Evolutionary conservation across 1,140 invertebrate species (phyloP).

Genomic region (Drosophila rhopaloa): DNA sequence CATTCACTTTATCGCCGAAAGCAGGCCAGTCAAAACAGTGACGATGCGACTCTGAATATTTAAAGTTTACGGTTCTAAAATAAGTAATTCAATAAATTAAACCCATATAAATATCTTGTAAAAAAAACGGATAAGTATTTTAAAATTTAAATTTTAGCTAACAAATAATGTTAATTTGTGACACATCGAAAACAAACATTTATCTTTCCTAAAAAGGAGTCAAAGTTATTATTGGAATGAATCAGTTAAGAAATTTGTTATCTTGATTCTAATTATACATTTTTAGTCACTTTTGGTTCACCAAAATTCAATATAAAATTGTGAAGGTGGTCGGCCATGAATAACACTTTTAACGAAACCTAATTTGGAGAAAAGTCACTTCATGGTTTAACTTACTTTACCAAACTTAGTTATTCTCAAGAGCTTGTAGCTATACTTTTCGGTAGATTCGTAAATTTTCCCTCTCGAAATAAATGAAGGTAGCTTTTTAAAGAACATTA

Average conservation of each 20-base stretch:
- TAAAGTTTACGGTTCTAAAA: not conserved
- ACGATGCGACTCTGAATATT: not conserved
- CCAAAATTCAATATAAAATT: not conserved
- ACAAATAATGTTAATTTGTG: too few relatives aligned
- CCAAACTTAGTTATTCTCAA: too few relatives aligned
- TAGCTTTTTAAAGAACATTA: too few relatives aligned
- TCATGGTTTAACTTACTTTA: too few relatives aligned
- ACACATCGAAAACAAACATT: conserved; percentile 3
- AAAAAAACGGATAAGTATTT: too few relatives aligned
- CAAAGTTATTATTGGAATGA: not conserved
- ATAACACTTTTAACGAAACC: not conserved
- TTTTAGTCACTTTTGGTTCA: not conserved
- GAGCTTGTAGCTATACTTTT: too few relatives aligned
- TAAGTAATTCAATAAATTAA: too few relatives aligned
- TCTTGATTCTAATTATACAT: conserved; percentile 5
- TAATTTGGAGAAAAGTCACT: not conserved
- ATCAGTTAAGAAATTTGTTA: conserved; percentile 10
- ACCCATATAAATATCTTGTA: too few relatives aligned
- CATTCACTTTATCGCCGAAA: conserved; percentile 60
- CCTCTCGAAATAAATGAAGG: too few relatives aligned
- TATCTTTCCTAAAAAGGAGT: conserved; percentile 22
- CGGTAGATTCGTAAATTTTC: too few relatives aligned
- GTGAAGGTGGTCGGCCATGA: not conserved
- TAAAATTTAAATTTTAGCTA: too few relatives aligned
- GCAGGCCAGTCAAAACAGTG: conserved; percentile 18